A percentile compares a stretch with the other conserved stretches of the same genome.
Evolutionary conservation across 1,140 invertebrate genomes (phyloP).

Genomic region (Luehdorfia chinensis): DNA sequence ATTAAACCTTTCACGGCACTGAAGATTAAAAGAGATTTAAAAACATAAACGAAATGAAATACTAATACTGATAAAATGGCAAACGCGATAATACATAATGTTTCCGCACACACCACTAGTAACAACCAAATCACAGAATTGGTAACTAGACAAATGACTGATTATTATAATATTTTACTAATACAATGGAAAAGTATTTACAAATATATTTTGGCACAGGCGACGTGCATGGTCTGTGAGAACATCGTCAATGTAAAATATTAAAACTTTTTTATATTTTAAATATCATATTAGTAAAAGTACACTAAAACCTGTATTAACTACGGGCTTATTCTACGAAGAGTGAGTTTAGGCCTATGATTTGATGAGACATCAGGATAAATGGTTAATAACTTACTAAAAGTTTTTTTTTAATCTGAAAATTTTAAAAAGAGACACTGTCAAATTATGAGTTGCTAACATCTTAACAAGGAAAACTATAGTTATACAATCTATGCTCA

Average conservation of each 20-base stretch:
- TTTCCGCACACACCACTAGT: too few species aligned
- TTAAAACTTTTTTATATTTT: conserved; percentile 41
- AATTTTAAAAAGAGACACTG: not conserved
- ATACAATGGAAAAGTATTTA: conserved; percentile 61
- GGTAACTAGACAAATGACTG: conserved; percentile 20
- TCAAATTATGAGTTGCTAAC: not conserved
- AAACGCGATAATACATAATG: too few species aligned
- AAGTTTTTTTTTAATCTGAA: conserved; percentile 2
- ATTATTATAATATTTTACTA: conserved; percentile 18
- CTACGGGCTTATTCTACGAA: conserved; percentile 67
- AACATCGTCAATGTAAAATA: conserved; percentile 50
- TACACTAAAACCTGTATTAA: conserved; percentile 61
- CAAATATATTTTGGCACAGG: conserved; percentile 67
- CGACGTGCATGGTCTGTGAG: conserved; percentile 48
- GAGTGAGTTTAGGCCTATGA: conserved; percentile 65
- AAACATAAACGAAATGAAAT: too few species aligned
- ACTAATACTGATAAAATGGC: too few species aligned
- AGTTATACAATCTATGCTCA: conserved; percentile 33
- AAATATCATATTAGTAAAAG: conserved; percentile 45
- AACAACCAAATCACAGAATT: too few species aligned
- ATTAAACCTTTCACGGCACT: too few species aligned
- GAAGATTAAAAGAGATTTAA: too few species aligned
- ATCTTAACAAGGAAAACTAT: conserved; percentile 27
- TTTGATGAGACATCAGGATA: conserved; percentile 10
- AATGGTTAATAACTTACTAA: conserved; percentile 10